Percentiles rank a stretch among this genome's conserved stretches.
Evolutionary conservation across 2,113 vertebrate species (phyloP).

Genomic region (Odontophorus gujanensis): DNA sequence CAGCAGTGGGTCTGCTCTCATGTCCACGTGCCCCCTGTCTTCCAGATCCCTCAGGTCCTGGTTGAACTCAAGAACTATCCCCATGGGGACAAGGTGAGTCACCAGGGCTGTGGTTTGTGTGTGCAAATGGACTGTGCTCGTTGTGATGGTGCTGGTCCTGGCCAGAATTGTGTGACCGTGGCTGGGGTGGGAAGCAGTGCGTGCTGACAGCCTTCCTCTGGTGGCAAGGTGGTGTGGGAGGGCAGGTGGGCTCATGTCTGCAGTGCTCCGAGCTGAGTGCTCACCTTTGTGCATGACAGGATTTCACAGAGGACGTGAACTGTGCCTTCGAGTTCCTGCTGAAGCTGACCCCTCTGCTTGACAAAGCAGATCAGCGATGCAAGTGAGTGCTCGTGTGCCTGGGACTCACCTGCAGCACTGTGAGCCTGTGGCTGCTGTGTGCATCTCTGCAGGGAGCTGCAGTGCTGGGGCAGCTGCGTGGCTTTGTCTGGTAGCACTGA

Average conservation of each 20-base stretch:
- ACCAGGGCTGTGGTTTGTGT: fast-evolving
- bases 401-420: neutral
- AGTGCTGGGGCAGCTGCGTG: neutral
- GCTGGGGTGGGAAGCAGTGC: fast-evolving
- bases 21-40: neutral
- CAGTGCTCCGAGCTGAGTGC: neutral
- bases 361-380: slow-evolving; percentile 98
- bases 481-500: neutral
- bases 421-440: fast-evolving
- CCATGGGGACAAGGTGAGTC: slow-evolving; percentile 88
- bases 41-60: slow-evolving; percentile 94
- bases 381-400: slow-evolving; percentile 78
- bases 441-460: fast-evolving
- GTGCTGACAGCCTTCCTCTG: neutral
- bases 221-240: fast-evolving
- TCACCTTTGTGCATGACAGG: slow-evolving; percentile 72
- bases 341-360: slow-evolving; percentile 93
- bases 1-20: fast-evolving
- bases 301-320: slow-evolving; percentile 95
- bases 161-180: fast-evolving
- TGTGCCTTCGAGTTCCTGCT: slow-evolving; percentile 93
- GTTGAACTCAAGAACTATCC: slow-evolving; percentile 94
- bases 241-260: neutral
- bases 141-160: fast-evolving
- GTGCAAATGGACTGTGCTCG: neutral